Evolutionary conservation across 2,113 vertebrate species (phyloP).

Genomic region (Chionis minor): DNA sequence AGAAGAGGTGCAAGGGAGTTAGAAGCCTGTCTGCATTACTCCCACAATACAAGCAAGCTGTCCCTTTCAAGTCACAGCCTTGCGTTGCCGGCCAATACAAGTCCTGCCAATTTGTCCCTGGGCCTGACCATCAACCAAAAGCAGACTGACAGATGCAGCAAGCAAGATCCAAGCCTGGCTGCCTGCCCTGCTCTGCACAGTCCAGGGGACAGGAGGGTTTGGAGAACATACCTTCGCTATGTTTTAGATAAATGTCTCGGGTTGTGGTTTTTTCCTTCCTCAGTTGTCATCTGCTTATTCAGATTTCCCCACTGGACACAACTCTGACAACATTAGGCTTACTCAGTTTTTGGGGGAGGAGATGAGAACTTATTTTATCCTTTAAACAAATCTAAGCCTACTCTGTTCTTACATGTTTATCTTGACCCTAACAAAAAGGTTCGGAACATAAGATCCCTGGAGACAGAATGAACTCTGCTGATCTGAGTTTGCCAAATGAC

Average conservation of each 20-base stretch:
- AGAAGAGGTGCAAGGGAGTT: fast-evolving
- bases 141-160: neutral
- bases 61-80: neutral
- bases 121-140: neutral
- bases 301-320: neutral
- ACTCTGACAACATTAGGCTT: fast-evolving
- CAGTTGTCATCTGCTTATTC: neutral
- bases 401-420: neutral
- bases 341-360: neutral
- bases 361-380: neutral
- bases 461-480: neutral
- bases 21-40: neutral
- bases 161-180: neutral
- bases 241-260: neutral
- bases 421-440: neutral
- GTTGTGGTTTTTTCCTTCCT: neutral
- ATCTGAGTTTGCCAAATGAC: neutral
- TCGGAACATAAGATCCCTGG: neutral
- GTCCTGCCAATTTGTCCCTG: neutral
- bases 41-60: too few species aligned
- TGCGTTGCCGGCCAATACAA: neutral
- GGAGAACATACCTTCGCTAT: neutral
- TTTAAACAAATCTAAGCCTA: neutral
- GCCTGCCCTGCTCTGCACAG: neutral
- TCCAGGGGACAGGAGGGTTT: neutral